phyloP scores from a whole-genome alignment of 1,140 invertebrate genomes.

The Ganaspis sp. region DNA sequence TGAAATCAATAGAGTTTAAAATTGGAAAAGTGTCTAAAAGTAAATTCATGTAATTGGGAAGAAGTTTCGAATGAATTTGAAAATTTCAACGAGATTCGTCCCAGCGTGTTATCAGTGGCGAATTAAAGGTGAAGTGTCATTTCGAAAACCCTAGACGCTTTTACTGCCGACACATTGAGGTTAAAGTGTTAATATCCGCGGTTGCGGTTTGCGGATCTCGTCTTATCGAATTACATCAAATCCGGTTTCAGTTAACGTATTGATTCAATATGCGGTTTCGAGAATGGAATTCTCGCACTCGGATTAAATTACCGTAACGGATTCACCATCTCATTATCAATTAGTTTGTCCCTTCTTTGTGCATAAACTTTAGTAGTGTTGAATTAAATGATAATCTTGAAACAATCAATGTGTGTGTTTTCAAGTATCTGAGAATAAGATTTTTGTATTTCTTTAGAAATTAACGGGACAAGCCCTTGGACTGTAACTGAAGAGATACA shows the following conservation, averaged over 20 bases:
- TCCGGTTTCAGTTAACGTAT: slow-evolving; percentile 37
- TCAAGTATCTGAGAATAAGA: too few relatives aligned
- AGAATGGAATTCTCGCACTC: slow-evolving; percentile 5
- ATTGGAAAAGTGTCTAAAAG: neutral
- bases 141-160: neutral
- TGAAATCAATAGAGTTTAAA: neutral
- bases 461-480: too few relatives aligned
- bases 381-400: too few relatives aligned
- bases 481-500: too few relatives aligned
- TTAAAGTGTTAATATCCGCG: slow-evolving; percentile 12
- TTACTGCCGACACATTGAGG: neutral
- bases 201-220: slow-evolving; percentile 39
- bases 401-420: too few relatives aligned
- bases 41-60: neutral
- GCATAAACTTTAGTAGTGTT: too few relatives aligned
- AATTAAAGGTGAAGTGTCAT: slow-evolving; percentile 14
- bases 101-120: neutral
- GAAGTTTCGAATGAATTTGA: neutral
- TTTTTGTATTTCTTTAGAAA: too few relatives aligned
- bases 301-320: neutral
- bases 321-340: neutral
- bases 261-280: slow-evolving; percentile 25
- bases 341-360: slow-evolving; percentile 13
- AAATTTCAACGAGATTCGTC: neutral
- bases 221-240: slow-evolving; percentile 43